Percentiles rank a stretch among this genome's conserved stretches.
These are phyloP conservation scores for Cranoglanis bouderius DNA, from an alignment of 2,113 vertebrate species.

Conservation along the genomic window DNA sequence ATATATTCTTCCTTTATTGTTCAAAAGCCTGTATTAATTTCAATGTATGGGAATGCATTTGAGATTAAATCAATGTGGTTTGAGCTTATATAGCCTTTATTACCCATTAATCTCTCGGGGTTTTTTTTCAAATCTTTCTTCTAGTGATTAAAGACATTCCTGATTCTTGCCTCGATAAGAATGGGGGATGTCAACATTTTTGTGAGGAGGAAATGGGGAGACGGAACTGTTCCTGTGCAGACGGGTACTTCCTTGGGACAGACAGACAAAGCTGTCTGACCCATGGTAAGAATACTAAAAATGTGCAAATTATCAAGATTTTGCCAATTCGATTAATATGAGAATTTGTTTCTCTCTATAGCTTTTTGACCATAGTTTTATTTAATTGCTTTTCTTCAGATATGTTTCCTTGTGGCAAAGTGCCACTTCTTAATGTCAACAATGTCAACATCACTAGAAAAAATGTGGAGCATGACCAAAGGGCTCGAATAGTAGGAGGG, in stretches of 20 bases:
- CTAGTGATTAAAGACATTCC: constrained; percentile 48
- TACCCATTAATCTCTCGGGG: not conserved
- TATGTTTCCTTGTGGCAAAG: constrained; percentile 83
- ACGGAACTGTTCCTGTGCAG: constrained; percentile 69
- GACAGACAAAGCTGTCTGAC: constrained; percentile 62
- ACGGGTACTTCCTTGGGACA: constrained; percentile 60
- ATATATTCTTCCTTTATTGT: not conserved
- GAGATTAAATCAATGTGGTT: not conserved
- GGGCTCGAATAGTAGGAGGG: constrained; percentile 86
- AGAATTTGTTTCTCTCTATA: not conserved
- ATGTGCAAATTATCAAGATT: not conserved
- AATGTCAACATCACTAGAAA: constrained; percentile 8
- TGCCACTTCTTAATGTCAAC: constrained; percentile 72
- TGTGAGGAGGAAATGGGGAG: constrained; percentile 56
- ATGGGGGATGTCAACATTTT: constrained; percentile 75
- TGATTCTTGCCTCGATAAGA: constrained; percentile 66
- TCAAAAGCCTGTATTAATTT: not conserved
- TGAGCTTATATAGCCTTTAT: not conserved
- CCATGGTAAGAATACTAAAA: constrained; percentile 51
- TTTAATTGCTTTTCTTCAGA: constrained; percentile 66
- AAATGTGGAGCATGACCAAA: not conserved
- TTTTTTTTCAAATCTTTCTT: not conserved
- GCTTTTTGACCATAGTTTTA: not conserved
- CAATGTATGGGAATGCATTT: not conserved
- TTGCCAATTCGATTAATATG: not conserved